Conservation (phyloP, 2,113 vertebrate genomes). For the Hyperoodon ampullatus region DNA sequence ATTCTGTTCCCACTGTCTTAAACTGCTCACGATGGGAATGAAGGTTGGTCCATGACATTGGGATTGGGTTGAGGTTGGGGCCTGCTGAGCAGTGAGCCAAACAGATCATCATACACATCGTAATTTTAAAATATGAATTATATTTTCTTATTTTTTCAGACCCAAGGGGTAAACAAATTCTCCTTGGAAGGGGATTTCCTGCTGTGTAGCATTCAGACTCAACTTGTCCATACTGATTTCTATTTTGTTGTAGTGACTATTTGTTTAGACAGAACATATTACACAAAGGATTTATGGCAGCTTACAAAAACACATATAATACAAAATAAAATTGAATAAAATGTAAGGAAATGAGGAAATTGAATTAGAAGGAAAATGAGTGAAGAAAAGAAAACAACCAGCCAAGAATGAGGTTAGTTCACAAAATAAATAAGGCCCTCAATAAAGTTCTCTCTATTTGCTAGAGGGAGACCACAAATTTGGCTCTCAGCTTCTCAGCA, state of each 20-base stretch:
- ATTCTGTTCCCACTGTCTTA: not conserved
- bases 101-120: not conserved
- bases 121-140: not conserved
- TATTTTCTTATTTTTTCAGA: not conserved
- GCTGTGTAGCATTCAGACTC: not conserved
- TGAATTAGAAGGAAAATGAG: conserved; percentile 62
- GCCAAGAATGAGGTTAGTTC: conserved; percentile 47
- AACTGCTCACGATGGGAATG: not conserved
- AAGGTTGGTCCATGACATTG: not conserved
- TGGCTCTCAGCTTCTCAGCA: conserved; percentile 13
- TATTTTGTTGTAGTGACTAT: conserved; percentile 14
- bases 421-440: conserved; percentile 60
- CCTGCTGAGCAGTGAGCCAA: not conserved
- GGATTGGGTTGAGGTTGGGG: not conserved
- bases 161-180: not conserved
- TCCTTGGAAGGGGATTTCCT: not conserved
- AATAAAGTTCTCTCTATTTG: conserved; percentile 24
- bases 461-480: conserved; percentile 41
- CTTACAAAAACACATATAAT: conserved; percentile 43
- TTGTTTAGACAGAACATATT: conserved; percentile 33
- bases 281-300: conserved; percentile 33
- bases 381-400: conserved; percentile 42
- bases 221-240: not conserved
- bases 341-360: conserved; percentile 59
- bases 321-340: conserved; percentile 61